phyloP scores from a whole-genome alignment of 2,113 vertebrate genomes.

The Nipponia nippon region DNA sequence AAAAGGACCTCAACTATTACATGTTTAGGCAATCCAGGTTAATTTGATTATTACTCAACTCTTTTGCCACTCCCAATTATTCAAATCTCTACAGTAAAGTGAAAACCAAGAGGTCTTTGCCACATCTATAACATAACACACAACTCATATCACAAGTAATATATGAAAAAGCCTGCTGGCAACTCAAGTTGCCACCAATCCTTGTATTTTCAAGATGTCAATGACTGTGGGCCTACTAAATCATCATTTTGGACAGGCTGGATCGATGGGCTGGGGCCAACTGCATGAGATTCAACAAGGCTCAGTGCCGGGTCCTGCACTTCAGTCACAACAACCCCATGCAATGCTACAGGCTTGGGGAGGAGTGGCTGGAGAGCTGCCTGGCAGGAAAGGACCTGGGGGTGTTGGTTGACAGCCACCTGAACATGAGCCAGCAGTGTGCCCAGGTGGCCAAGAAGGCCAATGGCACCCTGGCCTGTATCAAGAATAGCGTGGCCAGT shows the following conservation, averaged over 20 bases:
- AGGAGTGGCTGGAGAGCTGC: too few relatives aligned
- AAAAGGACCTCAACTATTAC: not conserved
- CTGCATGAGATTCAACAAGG: too few relatives aligned
- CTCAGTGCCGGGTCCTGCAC: too few relatives aligned
- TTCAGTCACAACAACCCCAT: too few relatives aligned
- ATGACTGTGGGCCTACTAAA: not conserved
- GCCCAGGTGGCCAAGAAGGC: too few relatives aligned
- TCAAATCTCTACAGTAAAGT: not conserved
- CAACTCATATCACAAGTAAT: not conserved
- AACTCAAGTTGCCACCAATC: not conserved
- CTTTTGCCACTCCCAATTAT: not conserved
- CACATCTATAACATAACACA: not conserved
- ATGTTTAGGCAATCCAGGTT: not conserved
- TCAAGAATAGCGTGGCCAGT: too few relatives aligned
- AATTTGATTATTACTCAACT: not conserved
- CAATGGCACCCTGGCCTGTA: too few relatives aligned
- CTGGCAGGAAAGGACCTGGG: too few relatives aligned
- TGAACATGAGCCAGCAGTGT: too few relatives aligned
- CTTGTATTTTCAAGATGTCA: not conserved
- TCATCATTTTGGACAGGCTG: not conserved
- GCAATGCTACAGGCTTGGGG: too few relatives aligned
- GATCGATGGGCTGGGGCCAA: too few relatives aligned
- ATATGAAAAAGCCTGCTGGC: not conserved
- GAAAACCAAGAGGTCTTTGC: not conserved
- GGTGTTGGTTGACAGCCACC: too few relatives aligned